Base-by-base conservation (phyloP, 2,888 invertebrate species). In the Chalcis sispes region DNA sequence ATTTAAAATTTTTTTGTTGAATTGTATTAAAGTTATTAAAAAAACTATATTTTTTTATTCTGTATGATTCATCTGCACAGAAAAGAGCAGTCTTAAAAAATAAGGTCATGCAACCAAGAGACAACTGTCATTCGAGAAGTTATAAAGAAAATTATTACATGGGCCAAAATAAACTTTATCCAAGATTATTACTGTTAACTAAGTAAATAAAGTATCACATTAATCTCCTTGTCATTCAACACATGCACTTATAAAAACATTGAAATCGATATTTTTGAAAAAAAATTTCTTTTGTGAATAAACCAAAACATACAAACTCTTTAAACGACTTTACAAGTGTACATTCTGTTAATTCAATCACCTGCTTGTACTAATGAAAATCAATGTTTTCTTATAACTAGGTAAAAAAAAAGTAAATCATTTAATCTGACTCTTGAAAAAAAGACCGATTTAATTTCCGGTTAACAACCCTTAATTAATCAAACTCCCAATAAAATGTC, bases 161-260 rank as follows among this genome's bases (percentile, higher is more conserved):
- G 77, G 74, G 67, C 77, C 77, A 77, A 67, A 72, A 72, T 77
- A 77, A 66, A 58, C 62, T 77, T 72, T 66, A 74, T 75, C 77
- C 74, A 75, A 71, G 74, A 72, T 67, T 72, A 73, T 74, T 50
- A 62, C 40, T 66, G 69, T 70, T 66, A 58, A 27, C 18, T 58
- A 20, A 32, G 23, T n/a, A 62, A 69, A 58, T 13, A 67, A 15
- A 48, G 27, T 40, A 40, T 25, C 25, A n/a, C 59, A 29, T 54
- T 15, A 36, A 8, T 40, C n/a, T 42, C 36, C 13, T 4, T 52
- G 8, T 20, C 46, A 46, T 29, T 52, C 27, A 8, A 7, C 27
- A 1, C 42, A 52, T 59, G 61, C 73, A 25, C 23, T 59, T 23
- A 3, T 5, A 48, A 15, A 29, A 27, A 69, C 23, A 10, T 15